Evolutionary conservation across 2,888 invertebrate genomes (phyloP).

Genomic region (Abrostola triplasia): DNA sequence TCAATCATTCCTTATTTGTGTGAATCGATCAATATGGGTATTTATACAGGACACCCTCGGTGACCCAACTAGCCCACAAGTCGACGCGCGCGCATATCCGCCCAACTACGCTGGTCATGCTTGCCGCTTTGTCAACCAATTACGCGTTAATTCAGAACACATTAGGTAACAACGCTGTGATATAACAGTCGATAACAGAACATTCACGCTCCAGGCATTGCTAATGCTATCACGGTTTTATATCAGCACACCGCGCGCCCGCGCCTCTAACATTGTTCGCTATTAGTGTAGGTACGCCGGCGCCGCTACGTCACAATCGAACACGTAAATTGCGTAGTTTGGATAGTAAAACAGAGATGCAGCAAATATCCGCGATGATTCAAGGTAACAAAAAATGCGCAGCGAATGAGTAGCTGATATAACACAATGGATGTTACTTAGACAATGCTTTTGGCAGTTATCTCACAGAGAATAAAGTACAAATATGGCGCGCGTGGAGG

Average conservation of each 20-base stretch:
- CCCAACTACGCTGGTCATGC: constrained; percentile 38
- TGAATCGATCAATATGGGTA: not conserved
- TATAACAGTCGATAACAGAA: constrained; percentile 62
- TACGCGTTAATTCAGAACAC: constrained; percentile 71
- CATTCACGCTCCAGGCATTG: constrained; percentile 52
- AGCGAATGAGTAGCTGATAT: constrained; percentile 6
- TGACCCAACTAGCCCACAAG: constrained; percentile 14
- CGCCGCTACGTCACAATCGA: constrained; percentile 58
- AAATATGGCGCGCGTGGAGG: constrained; percentile 61
- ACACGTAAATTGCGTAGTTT: constrained; percentile 46
- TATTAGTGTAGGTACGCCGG: constrained; percentile 44
- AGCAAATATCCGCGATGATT: constrained; percentile 4
- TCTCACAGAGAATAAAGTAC: constrained; percentile 36
- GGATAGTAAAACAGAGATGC: constrained; percentile 25
- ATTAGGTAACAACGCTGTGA: constrained; percentile 69
- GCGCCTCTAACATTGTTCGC: constrained; percentile 39
- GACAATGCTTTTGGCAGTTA: constrained; percentile 18
- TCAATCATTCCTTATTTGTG: too few relatives aligned
- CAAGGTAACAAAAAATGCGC: constrained; percentile 13
- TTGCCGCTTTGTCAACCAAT: constrained; percentile 73
- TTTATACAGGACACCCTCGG: constrained; percentile 3
- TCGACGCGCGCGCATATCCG: constrained; percentile 41
- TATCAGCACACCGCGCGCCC: constrained; percentile 40
- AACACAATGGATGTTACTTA: constrained; percentile 3
- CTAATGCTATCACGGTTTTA: constrained; percentile 57